Percentiles rank a stretch among this genome's conserved stretches.
Conservation (phyloP, 2,113 vertebrate genomes). For the Neogobius melanostomus region DNA sequence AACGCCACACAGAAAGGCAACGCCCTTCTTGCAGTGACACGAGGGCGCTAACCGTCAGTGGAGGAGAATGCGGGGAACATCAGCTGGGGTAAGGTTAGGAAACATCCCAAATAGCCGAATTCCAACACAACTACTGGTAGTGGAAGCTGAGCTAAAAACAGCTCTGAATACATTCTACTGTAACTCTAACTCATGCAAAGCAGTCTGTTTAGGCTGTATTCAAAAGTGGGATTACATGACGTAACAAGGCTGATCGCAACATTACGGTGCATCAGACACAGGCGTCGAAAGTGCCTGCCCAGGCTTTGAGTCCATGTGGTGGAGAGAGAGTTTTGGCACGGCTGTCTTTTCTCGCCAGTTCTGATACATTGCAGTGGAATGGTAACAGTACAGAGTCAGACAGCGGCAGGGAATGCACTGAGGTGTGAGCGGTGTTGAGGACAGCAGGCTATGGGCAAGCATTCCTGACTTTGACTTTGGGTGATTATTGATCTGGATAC, state of each 20-base stretch:
- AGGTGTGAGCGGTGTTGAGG: conserved; percentile 37
- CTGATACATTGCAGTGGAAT: conserved; percentile 12
- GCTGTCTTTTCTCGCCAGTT: conserved; percentile 14
- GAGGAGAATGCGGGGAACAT: too few species aligned
- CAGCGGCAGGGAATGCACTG: conserved; percentile 22
- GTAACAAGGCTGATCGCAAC: neutral
- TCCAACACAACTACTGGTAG: too few species aligned
- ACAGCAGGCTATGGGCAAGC: conserved; percentile 36
- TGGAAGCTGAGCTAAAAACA: too few species aligned
- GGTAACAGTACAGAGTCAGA: conserved; percentile 2
- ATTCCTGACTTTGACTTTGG: too few species aligned
- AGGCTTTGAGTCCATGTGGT: neutral
- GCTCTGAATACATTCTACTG: neutral
- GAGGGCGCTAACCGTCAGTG: too few species aligned
- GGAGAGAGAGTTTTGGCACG: neutral
- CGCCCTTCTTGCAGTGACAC: too few species aligned
- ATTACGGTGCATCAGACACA: neutral
- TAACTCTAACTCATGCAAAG: neutral
- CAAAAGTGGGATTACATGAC: neutral
- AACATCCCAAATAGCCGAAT: too few species aligned
- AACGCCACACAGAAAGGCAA: too few species aligned
- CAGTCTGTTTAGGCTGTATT: neutral
- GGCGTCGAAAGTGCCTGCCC: neutral
- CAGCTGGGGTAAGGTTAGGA: too few species aligned
- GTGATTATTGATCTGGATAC: conserved; percentile 3